These are phyloP conservation scores for Aphelocoma californica DNA, from an alignment of 2,797 vertebrate genomes.

Conservation along the genomic window DNA sequence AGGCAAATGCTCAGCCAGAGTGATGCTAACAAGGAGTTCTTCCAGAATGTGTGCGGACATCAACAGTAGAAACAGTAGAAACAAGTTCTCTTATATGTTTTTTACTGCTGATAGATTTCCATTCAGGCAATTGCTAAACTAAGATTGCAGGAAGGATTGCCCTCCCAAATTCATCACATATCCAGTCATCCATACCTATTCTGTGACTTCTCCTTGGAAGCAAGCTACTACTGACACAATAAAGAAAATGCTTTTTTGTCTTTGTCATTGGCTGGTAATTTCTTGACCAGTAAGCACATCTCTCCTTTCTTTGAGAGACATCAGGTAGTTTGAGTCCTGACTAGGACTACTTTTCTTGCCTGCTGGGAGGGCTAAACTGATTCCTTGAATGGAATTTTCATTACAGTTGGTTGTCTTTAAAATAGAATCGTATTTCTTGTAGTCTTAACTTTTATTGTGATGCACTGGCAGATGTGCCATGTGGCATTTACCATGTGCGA, in stretches of 20 bases:
- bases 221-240: not conserved
- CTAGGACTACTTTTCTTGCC: not conserved
- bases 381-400: not conserved
- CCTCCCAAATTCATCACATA: not conserved
- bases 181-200: not conserved
- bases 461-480: not conserved
- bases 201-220: not conserved
- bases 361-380: not conserved
- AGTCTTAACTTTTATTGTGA: not conserved
- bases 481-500: not conserved
- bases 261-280: not conserved
- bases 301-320: not conserved
- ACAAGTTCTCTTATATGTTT: not conserved
- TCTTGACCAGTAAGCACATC: not conserved
- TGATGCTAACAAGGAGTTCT: not conserved
- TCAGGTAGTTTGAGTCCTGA: not conserved
- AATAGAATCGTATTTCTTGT: not conserved
- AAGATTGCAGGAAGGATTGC: not conserved
- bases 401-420: not conserved
- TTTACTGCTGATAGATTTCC: not conserved
- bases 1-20: not conserved
- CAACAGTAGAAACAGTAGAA: not conserved
- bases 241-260: not conserved
- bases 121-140: not conserved
- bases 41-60: not conserved